A percentile compares a stretch with the other conserved stretches of the same genome.
These are phyloP conservation scores for Erythrocercus mccallii DNA, from an alignment of 2,113 vertebrate genomes.

Conservation along the genomic window DNA sequence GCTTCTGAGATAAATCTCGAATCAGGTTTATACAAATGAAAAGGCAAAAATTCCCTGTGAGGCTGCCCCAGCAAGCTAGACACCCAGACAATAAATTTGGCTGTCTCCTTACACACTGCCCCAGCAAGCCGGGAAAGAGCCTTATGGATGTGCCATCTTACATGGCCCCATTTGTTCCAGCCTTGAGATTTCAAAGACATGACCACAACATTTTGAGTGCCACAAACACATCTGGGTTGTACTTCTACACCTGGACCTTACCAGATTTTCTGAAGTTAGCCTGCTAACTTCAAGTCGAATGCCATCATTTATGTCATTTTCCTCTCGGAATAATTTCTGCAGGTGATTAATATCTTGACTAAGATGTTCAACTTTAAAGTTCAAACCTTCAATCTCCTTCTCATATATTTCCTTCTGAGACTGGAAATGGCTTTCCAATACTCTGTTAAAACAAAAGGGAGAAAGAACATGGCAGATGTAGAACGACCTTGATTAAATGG, in stretches of 20 bases:
- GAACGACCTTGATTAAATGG: background rate
- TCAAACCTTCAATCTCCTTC: constrained; percentile 84
- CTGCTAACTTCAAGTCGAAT: constrained; percentile 86
- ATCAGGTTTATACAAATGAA: background rate
- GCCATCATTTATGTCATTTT: constrained; percentile 83
- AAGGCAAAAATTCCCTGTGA: background rate
- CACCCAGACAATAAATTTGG: fast-evolving
- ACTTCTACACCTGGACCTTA: constrained; percentile 18
- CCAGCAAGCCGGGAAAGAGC: background rate
- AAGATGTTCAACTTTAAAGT: constrained; percentile 85
- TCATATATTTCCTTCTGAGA: constrained; percentile 86
- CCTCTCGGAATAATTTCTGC: constrained; percentile 88
- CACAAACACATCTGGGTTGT: background rate
- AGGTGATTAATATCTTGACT: constrained; percentile 87
- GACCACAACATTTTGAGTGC: background rate
- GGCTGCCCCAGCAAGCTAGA: background rate
- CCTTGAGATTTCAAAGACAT: background rate
- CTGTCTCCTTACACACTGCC: background rate
- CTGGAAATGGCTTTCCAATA: constrained; percentile 85
- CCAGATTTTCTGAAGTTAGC: constrained; percentile 89
- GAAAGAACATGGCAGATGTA: background rate
- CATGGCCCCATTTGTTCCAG: fast-evolving
- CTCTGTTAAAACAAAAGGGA: constrained; percentile 64
- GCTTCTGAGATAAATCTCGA: background rate
- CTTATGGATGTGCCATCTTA: background rate